Evolutionary conservation across 2,797 vertebrate species (phyloP), one percentile per base, ranked within the genome.

Genomic region (Artibeus jamaicensis): DNA sequence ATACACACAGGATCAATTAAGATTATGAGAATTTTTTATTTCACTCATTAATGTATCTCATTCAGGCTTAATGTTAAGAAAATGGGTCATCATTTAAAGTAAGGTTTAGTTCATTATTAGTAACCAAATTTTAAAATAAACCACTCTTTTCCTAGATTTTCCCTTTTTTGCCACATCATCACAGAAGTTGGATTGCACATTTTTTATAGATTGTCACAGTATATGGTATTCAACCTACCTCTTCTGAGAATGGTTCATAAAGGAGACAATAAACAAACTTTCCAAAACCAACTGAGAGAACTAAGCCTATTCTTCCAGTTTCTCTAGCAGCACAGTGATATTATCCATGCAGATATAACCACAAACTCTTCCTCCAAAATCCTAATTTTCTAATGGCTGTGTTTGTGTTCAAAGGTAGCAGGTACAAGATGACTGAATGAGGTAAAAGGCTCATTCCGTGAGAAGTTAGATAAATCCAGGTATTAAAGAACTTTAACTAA

Each of bases 301-400:
- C 3, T 48, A 16, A 19, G 53, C 7, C 70, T 34, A 65, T 15
- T 83, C 22, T 94, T 89, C 16, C 14, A 37, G 32, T 73, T 93
- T 81, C 42, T 84, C 89, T 95, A 81, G 29, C 24, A 91, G 9
- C n/a, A 46, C 5, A 53, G 4, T 16, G 12, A 37, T 42, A 48
- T 34, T 90, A 92, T 48, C 71, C 81, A 55, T 32, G 44, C 16
- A 91, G 59, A 73, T 62, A 22, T 8, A 55, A 42, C 24, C 21
- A 68, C 5, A 59, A 62, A 84, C 6, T 73, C 59, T 96, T 81
- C 42, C 53, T 93, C n/a, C 14, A 55, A 96, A 96, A 39, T 90
- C 34, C 48, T 77, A 77, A 62, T 89, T 79, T 86, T 84, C 42
- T 59, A 85, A 67, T 10, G 12, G 37, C 70, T 76, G 10, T 65